Evolutionary conservation across 2,888 invertebrate species (phyloP).

Genomic region (Smittia aterrima): DNA sequence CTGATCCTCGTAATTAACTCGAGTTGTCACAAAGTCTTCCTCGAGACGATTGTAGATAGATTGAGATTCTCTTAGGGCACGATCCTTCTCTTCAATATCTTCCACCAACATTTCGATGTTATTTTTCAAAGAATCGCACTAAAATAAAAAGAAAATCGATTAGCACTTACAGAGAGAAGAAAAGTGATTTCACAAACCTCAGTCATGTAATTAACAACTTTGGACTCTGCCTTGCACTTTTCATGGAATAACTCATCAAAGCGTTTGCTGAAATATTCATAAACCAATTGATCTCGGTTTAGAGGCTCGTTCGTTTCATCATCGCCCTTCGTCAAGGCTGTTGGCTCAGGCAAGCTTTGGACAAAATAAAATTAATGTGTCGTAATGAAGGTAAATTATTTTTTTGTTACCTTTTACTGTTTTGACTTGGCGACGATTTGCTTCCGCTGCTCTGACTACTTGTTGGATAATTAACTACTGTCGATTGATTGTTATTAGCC

Average conservation of each 20-base stretch:
- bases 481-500: slow-evolving; percentile 33
- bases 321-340: slow-evolving; percentile 37
- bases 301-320: slow-evolving; percentile 42
- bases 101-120: slow-evolving; percentile 56
- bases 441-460: slow-evolving; percentile 36
- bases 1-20: slow-evolving; percentile 66
- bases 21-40: slow-evolving; percentile 66
- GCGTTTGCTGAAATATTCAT: slow-evolving; percentile 51
- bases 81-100: slow-evolving; percentile 57
- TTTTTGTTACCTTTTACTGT: slow-evolving; percentile 21
- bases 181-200: slow-evolving; percentile 49
- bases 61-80: slow-evolving; percentile 56
- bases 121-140: slow-evolving; percentile 52
- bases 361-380: not conserved
- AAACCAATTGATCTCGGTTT: slow-evolving; percentile 50
- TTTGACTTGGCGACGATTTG: slow-evolving; percentile 35
- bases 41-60: slow-evolving; percentile 57
- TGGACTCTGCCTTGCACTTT: slow-evolving; percentile 52
- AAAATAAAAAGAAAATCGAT: slow-evolving; percentile 40
- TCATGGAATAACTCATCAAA: slow-evolving; percentile 51
- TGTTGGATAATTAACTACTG: slow-evolving; percentile 37
- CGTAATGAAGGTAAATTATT: not conserved
- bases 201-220: slow-evolving; percentile 48
- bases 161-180: slow-evolving; percentile 15
- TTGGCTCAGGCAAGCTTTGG: slow-evolving; percentile 26